phyloP scores from a whole-genome alignment of 2,888 invertebrate genomes.

The Polydrusus tereticollis region DNA sequence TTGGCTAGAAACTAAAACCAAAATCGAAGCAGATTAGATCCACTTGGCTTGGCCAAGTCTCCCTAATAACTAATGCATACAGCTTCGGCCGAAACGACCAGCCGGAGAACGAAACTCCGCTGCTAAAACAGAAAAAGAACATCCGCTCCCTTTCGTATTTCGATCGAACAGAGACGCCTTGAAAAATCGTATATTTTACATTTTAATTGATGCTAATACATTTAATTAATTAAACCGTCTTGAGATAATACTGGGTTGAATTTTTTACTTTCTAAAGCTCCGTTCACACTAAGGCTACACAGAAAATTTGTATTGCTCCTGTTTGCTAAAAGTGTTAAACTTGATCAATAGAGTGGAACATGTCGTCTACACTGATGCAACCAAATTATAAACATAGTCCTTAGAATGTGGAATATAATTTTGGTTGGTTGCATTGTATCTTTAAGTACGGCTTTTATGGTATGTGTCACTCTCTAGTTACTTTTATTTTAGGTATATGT shows the following conservation, averaged over 20 bases:
- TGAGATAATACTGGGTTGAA: background rate
- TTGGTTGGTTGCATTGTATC: no score
- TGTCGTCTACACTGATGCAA: no score
- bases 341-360: no score
- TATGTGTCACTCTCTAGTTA: no score
- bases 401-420: no score
- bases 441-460: no score
- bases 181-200: background rate
- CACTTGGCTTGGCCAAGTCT: background rate
- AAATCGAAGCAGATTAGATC: background rate
- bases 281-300: no score
- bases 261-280: background rate
- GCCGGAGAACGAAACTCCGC: background rate
- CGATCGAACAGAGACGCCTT: background rate
- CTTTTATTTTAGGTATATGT: no score
- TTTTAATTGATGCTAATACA: constrained; percentile 6
- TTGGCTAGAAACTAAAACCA: no score
- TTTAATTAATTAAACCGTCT: background rate
- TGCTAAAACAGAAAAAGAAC: background rate
- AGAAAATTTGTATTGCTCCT: no score
- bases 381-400: no score
- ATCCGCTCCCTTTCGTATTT: background rate
- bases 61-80: background rate
- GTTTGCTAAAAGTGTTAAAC: no score
- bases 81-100: background rate